A percentile compares a stretch with the other conserved stretches of the same genome.
Conservation (phyloP, 2,888 invertebrate genomes). For the Suillia variegata region DNA sequence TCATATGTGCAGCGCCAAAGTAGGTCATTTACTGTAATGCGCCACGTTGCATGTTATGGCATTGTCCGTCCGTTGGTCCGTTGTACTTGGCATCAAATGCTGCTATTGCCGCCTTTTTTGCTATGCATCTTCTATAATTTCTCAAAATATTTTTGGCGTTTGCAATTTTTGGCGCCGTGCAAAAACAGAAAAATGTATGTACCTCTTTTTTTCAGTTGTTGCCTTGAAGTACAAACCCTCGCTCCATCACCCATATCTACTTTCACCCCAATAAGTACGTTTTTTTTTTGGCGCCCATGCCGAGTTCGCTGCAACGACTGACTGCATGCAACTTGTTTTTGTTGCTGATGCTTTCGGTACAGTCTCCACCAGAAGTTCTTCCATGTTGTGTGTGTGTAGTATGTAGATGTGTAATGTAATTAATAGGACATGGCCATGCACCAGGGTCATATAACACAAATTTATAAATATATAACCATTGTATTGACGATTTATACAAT, state of each 20-base stretch:
- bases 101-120: background rate
- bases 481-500: no score
- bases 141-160: background rate
- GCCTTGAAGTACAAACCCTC: background rate
- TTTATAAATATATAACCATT: no score
- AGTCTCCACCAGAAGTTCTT: no score
- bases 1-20: constrained; percentile 22
- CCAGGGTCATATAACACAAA: no score
- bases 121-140: background rate
- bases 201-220: background rate
- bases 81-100: background rate
- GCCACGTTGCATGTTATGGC: constrained; percentile 27
- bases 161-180: background rate
- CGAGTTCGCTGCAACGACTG: no score
- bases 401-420: no score
- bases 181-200: background rate
- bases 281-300: background rate
- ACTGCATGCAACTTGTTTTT: background rate
- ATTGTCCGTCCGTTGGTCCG: constrained; percentile 15
- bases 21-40: constrained; percentile 28
- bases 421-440: constrained; percentile 3
- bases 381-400: no score
- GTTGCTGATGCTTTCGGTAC: background rate
- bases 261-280: background rate
- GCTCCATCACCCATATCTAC: background rate